Evolutionary conservation across 2,113 vertebrate species (phyloP), one percentile per base, ranked within the genome.

Genomic region (Cromileptes altivelis): DNA sequence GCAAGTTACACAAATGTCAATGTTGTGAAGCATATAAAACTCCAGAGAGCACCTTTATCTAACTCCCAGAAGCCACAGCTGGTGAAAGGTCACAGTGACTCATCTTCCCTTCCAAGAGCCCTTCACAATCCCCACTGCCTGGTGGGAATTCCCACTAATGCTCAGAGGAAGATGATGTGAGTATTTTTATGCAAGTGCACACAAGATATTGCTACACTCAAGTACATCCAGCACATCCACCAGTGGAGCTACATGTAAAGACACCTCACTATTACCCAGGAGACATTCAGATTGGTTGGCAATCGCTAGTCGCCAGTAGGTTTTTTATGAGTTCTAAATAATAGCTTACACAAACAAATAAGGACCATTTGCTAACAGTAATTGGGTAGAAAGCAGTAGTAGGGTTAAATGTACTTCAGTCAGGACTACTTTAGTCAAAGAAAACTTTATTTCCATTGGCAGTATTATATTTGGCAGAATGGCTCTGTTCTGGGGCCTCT

Each of bases 21-120:
- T 19, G 67, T 19, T 72, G 72, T 56, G 67, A 65, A 19, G 62
- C 53, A 37, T 25, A 23, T 30, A 13, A 37, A 64, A 70, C 50
- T 47, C 52, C 13, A 47, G 30, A 75, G 70, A 71, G 17, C 64
- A 49, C 52, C 58, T 53, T 71, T 56, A 67, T 83, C 65, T 75
- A 50, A 53, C 40, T 60, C 75, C 65, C 71, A 53, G 65, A 70
- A 58, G 65, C 70, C 30, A 30, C 0, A 14, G 33, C 71, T 70
- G 52, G 23, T 42, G 67, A 75, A 80, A 87, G 80, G 85, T 83
- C 76, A 80, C 21, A 40, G 42, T 14, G 1, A 67, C 57, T 75
- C 75, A 79, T 64, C 70, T 49, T 75, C 33, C 15, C 75, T 60
- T 50, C 68, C 63, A 69, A 60, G 64, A 63, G 62, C 64, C 19